Evolutionary conservation across 2,888 invertebrate genomes (phyloP), one percentile per base, ranked within the genome.

Genomic region (Lasioglossum pauxillum): DNA sequence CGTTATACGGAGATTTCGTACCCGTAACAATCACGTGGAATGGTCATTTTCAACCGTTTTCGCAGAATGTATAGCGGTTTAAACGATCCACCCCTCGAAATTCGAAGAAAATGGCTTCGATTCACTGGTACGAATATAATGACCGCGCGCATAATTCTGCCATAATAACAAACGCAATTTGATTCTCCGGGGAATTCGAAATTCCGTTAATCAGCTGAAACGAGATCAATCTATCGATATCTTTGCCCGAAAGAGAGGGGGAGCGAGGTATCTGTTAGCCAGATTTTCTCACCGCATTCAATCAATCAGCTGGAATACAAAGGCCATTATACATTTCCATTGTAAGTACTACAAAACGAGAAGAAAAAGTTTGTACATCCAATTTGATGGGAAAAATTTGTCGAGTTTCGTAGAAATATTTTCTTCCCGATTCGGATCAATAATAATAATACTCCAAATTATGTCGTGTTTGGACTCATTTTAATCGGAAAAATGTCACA

Each of bases 21-120:
- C 14, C 60, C 7, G 64, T 31, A 31, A 31, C 57, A 27, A 64
- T 64, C 64, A 31, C 64, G 7, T 16, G 64, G 16, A 64, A 64
- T 31, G 31, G 64, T 31, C 64, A 31, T 64, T 64, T 64, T 64
- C 64, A 27, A 31, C 64, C 64, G 27, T 27, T 27, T 31, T 64
- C 64, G 27, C 64, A 27, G 60, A 60, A 60, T 60, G 60, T 60
- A 60, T 60, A 60, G 60, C 64, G 73, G 46, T 73, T 44, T 73
- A 46, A 73, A 73, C 73, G 44, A 73, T 46, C 73, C 64, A n/a
- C 19, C 46, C 10, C 16, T 46, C 46, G 46, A 73, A 73, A 73
- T 46, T 46, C 73, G 73, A 73, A 73, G 46, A 46, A 44, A 73
- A 46, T 73, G 16, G 46, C 73, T 69, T 38, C 35, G 67, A 38